Conservation (phyloP, 2,797 vertebrate species). For the Gallinago stenura region DNA sequence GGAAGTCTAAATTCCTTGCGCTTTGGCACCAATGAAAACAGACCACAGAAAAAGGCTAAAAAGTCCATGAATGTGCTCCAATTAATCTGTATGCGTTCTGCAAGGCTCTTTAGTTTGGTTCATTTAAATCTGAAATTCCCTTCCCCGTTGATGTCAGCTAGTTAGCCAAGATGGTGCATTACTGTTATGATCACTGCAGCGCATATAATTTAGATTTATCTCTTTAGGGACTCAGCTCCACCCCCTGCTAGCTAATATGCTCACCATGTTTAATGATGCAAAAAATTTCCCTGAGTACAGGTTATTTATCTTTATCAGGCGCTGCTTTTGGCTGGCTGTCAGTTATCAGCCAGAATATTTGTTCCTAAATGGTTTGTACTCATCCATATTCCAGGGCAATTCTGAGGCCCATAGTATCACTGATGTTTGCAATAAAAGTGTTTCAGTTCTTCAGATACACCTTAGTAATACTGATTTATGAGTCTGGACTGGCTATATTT, state of each 20-base stretch:
- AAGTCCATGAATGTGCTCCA: slow-evolving; percentile 79
- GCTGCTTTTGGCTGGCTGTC: slow-evolving; percentile 82
- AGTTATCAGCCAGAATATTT: slow-evolving; percentile 82
- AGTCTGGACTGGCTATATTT: slow-evolving; percentile 75
- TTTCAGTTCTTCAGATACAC: slow-evolving; percentile 79
- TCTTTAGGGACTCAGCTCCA: slow-evolving; percentile 88
- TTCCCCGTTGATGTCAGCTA: slow-evolving; percentile 85
- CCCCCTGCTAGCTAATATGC: slow-evolving; percentile 88
- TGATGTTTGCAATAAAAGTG: slow-evolving; percentile 78
- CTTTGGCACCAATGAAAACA: slow-evolving; percentile 67
- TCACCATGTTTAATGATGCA: slow-evolving; percentile 94
- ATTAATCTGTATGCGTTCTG: slow-evolving; percentile 82
- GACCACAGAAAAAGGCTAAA: slow-evolving; percentile 66
- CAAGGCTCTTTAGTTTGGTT: slow-evolving; percentile 83
- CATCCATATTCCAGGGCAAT: slow-evolving; percentile 83
- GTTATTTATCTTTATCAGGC: slow-evolving; percentile 92
- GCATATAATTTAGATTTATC: slow-evolving; percentile 88
- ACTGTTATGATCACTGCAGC: slow-evolving; percentile 86
- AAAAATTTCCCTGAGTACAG: slow-evolving; percentile 90
- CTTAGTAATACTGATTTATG: slow-evolving; percentile 81
- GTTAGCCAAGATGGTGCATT: slow-evolving; percentile 83
- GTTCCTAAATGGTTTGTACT: slow-evolving; percentile 82
- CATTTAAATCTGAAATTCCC: slow-evolving; percentile 82
- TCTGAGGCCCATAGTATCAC: slow-evolving; percentile 75
- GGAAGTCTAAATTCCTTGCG: slow-evolving; percentile 68